These are phyloP conservation scores for Achatina immaculata DNA, from an alignment of 1,140 invertebrate species.

Conservation along the genomic window DNA sequence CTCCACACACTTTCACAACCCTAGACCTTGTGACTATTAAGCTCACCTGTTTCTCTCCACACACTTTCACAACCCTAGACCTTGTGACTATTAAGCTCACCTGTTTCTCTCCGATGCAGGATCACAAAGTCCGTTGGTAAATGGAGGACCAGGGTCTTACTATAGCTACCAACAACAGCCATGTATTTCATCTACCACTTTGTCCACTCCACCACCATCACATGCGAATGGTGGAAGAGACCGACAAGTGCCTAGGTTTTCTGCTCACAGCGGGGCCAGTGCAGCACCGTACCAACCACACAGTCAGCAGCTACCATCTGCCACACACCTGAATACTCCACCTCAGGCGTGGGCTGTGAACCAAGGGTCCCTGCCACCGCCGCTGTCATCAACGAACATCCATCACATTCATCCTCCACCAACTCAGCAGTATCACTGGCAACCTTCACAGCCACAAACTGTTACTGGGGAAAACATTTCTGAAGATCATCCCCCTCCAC, in stretches of 20 bases:
- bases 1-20: no score
- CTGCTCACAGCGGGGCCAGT: background rate
- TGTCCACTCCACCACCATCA: background rate
- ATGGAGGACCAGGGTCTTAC: conserved; percentile 10
- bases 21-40: no score
- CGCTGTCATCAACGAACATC: background rate
- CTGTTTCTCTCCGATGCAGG: no score
- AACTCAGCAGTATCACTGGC: background rate
- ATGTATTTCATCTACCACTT: conserved; percentile 26
- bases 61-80: no score
- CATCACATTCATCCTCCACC: background rate
- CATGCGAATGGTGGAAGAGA: background rate
- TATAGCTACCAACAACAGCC: conserved; percentile 26
- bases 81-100: no score
- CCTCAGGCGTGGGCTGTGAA: background rate
- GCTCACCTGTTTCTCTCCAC: no score
- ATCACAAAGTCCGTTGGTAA: background rate
- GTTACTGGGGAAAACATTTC: conserved; percentile 21
- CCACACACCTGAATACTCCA: background rate
- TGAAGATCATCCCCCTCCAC: conserved; percentile 16
- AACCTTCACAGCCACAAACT: conserved; percentile 12
- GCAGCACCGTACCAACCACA: background rate
- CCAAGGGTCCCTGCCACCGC: background rate
- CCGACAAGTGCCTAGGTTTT: background rate
- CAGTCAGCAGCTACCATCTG: conserved; percentile 1